Evolutionary conservation across 1,140 invertebrate genomes (phyloP).

Genomic region (Bactericera cockerelli): DNA sequence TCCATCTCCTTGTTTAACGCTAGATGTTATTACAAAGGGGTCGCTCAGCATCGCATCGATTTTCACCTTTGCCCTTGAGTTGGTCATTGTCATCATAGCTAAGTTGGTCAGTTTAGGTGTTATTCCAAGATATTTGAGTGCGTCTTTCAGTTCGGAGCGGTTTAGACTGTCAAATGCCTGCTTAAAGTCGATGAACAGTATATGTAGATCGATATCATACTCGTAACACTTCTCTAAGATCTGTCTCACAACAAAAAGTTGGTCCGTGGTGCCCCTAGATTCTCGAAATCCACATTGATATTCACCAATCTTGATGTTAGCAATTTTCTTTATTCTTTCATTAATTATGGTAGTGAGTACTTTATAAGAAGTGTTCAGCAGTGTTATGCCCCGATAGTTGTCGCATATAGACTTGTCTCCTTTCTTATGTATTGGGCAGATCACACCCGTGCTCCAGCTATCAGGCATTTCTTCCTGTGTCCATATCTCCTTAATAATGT

Average conservation of each 20-base stretch:
- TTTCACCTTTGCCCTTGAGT: conserved; percentile 12
- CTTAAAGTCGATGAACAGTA: conserved; percentile 19
- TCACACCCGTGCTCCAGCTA: conserved; percentile 20
- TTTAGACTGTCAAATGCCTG: conserved; percentile 18
- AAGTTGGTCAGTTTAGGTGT: background rate
- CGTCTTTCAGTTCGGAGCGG: background rate
- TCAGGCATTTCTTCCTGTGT: conserved; percentile 20
- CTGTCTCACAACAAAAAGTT: conserved; percentile 17
- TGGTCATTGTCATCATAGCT: background rate
- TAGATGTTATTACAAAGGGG: conserved; percentile 13
- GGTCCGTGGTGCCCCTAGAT: conserved; percentile 16
- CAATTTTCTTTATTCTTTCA: conserved; percentile 4
- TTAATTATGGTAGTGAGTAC: conserved; percentile 2
- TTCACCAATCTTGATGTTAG: conserved; percentile 16
- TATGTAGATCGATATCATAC: conserved; percentile 14
- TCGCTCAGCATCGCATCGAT: conserved; percentile 13
- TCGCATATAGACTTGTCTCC: conserved; percentile 20
- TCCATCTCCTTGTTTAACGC: conserved; percentile 18
- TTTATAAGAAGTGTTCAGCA: conserved; percentile 13
- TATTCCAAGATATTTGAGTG: background rate
- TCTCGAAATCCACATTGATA: conserved; percentile 19
- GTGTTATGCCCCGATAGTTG: conserved; percentile 23
- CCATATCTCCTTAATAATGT: conserved; percentile 12
- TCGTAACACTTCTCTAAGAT: conserved; percentile 15
- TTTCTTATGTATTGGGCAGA: conserved; percentile 23